A percentile compares a stretch with the other conserved stretches of the same genome.
phyloP scores from a whole-genome alignment of 1,140 invertebrate genomes.

The silkworm (Bombyx mori) region DNA sequence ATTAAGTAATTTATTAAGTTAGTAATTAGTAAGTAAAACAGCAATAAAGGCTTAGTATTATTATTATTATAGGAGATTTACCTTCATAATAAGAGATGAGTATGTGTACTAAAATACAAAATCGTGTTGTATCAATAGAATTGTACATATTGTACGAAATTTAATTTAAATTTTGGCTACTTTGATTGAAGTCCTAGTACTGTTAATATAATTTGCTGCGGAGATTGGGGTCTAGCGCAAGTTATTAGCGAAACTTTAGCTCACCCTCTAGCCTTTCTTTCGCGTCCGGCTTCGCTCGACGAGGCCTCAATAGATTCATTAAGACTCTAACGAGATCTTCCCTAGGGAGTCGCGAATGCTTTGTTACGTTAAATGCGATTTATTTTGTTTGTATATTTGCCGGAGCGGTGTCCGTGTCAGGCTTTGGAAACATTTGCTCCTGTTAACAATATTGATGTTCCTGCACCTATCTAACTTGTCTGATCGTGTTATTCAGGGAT shows the following conservation, averaged over 20 bases:
- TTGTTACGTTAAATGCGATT: conserved; percentile 66
- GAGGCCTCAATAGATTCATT: conserved; percentile 69
- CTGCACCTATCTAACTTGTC: too few relatives aligned
- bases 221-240: conserved; percentile 26
- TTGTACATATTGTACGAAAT: not conserved
- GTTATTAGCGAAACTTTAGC: conserved; percentile 47
- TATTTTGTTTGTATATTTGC: conserved; percentile 41
- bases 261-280: conserved; percentile 41
- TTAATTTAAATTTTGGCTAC: not conserved
- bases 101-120: not conserved
- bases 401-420: too few relatives aligned
- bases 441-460: too few relatives aligned
- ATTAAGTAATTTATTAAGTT: too few relatives aligned
- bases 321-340: conserved; percentile 67
- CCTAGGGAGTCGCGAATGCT: conserved; percentile 58
- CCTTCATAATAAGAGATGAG: too few relatives aligned
- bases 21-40: too few relatives aligned
- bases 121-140: not conserved
- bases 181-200: conserved; percentile 5
- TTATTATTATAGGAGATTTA: too few relatives aligned
- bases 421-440: too few relatives aligned
- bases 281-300: conserved; percentile 42
- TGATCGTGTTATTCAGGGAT: too few relatives aligned
- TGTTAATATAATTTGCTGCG: not conserved
- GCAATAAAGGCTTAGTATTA: too few relatives aligned